Conservation (phyloP, 2,888 invertebrate species). For the Sphaeridia pumilis region DNA sequence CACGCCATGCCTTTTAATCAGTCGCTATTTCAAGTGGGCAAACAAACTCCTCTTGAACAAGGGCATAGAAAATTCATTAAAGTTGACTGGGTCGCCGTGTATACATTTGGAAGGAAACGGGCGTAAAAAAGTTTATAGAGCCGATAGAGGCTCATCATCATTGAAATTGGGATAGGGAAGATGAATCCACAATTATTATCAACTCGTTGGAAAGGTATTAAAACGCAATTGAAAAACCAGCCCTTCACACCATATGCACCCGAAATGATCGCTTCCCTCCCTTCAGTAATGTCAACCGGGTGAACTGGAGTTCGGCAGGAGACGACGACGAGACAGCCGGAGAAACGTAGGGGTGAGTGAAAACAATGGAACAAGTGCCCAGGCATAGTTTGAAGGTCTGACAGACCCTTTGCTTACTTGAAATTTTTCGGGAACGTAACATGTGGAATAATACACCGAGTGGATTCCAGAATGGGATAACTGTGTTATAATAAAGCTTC, state of each 20-base stretch:
- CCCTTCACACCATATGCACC: not conserved
- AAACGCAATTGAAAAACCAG: constrained; percentile 4
- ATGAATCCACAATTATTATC: no score
- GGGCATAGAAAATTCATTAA: not conserved
- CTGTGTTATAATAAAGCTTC: no score
- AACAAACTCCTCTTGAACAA: not conserved
- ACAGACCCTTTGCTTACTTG: no score
- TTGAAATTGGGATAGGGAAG: no score
- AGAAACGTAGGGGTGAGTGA: not conserved
- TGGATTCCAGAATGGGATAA: no score
- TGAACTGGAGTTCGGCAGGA: not conserved
- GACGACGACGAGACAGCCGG: not conserved
- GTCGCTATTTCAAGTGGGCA: not conserved
- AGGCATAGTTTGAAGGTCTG: no score
- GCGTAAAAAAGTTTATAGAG: not conserved
- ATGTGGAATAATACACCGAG: no score
- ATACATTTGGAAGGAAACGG: not conserved
- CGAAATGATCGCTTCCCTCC: not conserved
- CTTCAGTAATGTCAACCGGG: not conserved
- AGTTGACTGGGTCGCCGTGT: not conserved
- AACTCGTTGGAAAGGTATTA: not conserved
- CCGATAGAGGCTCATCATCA: not conserved
- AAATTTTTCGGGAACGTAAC: no score
- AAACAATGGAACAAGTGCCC: not conserved
- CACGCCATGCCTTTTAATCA: not conserved